Percentiles rank a stretch among this genome's conserved stretches.
These are phyloP conservation scores for Euura saliciscinereae DNA, from an alignment of 1,140 invertebrate species.

Conservation along the genomic window DNA sequence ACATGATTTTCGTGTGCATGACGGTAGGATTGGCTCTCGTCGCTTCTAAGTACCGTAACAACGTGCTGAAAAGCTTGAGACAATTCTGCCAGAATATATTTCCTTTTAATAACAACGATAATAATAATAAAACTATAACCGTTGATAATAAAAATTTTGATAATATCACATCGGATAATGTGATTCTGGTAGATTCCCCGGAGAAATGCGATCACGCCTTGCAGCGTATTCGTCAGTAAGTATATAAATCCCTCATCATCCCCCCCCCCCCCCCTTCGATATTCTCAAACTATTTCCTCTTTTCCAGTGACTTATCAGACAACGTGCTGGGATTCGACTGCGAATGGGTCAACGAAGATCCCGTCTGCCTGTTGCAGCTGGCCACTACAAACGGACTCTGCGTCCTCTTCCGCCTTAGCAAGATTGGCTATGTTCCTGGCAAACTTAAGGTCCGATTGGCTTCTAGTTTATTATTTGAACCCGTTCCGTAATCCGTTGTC, in stretches of 20 bases:
- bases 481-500: constrained; percentile 17
- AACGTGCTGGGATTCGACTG: constrained; percentile 72
- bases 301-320: constrained; percentile 45
- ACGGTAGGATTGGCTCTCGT: constrained; percentile 51
- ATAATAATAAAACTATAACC: constrained; percentile 16
- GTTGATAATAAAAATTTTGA: constrained; percentile 21
- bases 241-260: not conserved
- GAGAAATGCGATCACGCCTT: constrained; percentile 55
- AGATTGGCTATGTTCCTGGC: constrained; percentile 64
- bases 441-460: constrained; percentile 57
- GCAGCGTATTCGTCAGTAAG: constrained; percentile 52
- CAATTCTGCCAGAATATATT: constrained; percentile 43
- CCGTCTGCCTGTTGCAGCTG: constrained; percentile 69
- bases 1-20: constrained; percentile 52
- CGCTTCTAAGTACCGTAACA: constrained; percentile 54
- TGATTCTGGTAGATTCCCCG: constrained; percentile 52
- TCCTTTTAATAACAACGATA: constrained; percentile 21
- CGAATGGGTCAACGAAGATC: constrained; percentile 70
- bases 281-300: constrained; percentile 6
- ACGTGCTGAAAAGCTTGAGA: constrained; percentile 50
- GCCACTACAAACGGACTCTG: constrained; percentile 67
- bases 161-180: constrained; percentile 41
- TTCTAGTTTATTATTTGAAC: constrained; percentile 15
- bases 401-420: constrained; percentile 66
- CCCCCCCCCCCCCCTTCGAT: constrained; percentile 11